phyloP scores from a whole-genome alignment of 1,140 invertebrate species.

The Hestina assimilis region DNA sequence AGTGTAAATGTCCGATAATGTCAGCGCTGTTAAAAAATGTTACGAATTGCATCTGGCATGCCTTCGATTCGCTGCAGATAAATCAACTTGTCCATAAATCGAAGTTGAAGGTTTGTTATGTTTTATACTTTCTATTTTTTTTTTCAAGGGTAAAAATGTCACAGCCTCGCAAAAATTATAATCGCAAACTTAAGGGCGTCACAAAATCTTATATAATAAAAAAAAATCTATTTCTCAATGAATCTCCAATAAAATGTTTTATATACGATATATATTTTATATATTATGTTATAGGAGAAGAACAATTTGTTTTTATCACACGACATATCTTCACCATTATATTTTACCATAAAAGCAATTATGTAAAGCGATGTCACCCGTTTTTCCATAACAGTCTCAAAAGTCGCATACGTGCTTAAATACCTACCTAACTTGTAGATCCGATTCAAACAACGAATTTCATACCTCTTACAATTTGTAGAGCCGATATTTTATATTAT shows the following conservation, averaged over 20 bases:
- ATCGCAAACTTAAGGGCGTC: too few species aligned
- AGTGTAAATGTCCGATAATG: constrained; percentile 69
- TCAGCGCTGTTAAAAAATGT: constrained; percentile 83
- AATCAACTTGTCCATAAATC: constrained; percentile 85
- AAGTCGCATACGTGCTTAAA: background rate
- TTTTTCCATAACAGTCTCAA: background rate
- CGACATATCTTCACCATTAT: background rate
- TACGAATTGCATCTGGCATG: constrained; percentile 87
- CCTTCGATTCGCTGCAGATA: constrained; percentile 83
- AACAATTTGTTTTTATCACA: too few species aligned
- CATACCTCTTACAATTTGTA: too few species aligned
- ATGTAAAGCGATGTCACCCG: background rate
- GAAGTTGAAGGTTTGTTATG: constrained; percentile 83
- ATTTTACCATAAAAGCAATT: background rate
- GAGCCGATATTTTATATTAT: too few species aligned
- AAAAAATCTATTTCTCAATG: too few species aligned
- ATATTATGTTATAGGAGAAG: too few species aligned
- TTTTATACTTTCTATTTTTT: constrained; percentile 23
- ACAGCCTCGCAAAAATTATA: constrained; percentile 6
- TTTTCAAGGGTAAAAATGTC: constrained; percentile 7
- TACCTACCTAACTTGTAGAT: too few species aligned
- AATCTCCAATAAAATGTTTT: too few species aligned
- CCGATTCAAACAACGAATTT: too few species aligned
- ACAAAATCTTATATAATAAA: too few species aligned
- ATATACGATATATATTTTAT: too few species aligned